Percentiles rank a stretch among this genome's conserved stretches.
Evolutionary conservation across 2,797 vertebrate species (phyloP).

Genomic region (Phalanger gymnotis): DNA sequence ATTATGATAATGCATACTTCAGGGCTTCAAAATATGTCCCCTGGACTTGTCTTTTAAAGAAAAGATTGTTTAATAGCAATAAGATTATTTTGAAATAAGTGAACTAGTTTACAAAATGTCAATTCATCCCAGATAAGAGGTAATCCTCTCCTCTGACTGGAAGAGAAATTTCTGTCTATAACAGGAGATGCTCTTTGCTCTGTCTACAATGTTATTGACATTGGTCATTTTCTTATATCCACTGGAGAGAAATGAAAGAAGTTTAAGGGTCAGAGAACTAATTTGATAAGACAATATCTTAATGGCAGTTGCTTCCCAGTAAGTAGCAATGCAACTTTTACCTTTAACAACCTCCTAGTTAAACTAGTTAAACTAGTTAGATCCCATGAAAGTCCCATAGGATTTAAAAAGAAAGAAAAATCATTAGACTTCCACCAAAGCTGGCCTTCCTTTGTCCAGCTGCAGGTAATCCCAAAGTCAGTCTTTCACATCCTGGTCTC

Average conservation of each 20-base stretch:
- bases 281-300: slow-evolving; percentile 19
- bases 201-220: background rate
- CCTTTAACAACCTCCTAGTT: slow-evolving; percentile 41
- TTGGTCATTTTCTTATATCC: background rate
- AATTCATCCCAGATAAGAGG: background rate
- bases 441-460: background rate
- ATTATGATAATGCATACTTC: background rate
- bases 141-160: background rate
- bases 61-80: background rate
- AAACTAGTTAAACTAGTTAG: too few species aligned
- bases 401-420: slow-evolving; percentile 59
- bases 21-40: background rate
- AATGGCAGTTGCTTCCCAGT: background rate
- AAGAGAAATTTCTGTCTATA: background rate
- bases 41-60: background rate
- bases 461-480: slow-evolving; percentile 32
- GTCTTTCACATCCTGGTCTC: slow-evolving; percentile 36
- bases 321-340: slow-evolving; percentile 42
- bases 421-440: slow-evolving; percentile 34
- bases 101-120: background rate
- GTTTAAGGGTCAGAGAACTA: background rate
- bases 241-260: background rate
- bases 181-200: background rate
- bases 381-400: too few species aligned
- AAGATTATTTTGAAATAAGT: background rate